A percentile compares a stretch with the other conserved stretches of the same genome.
Conservation (phyloP, 2,888 invertebrate genomes). For the Andrena bicolor region DNA sequence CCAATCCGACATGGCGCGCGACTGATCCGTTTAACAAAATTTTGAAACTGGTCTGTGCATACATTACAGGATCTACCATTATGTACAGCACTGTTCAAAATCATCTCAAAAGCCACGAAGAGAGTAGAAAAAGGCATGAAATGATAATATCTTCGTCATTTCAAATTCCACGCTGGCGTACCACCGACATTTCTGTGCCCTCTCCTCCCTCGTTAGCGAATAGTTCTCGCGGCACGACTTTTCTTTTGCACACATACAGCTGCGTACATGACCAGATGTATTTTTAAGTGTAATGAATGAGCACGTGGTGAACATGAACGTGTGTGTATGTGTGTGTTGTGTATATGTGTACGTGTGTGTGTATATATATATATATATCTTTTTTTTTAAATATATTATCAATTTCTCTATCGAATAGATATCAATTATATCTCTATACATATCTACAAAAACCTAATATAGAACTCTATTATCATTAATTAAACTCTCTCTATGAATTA, state of each 20-base stretch:
- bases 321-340: conserved; percentile 35
- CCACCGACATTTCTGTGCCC: conserved; percentile 44
- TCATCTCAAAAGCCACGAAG: conserved; percentile 78
- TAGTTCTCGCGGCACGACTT: conserved; percentile 46
- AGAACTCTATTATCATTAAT: conserved; percentile 83
- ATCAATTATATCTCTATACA: conserved; percentile 82
- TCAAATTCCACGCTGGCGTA: conserved; percentile 65
- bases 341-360: conserved; percentile 27
- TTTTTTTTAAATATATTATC: conserved; percentile 76
- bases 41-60: conserved; percentile 68
- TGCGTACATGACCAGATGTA: conserved; percentile 63
- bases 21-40: conserved; percentile 54
- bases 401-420: conserved; percentile 82
- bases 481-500: conserved; percentile 84
- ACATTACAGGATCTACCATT: conserved; percentile 69
- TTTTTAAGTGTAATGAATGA: conserved; percentile 53
- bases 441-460: conserved; percentile 84
- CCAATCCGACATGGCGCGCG: conserved; percentile 36
- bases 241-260: conserved; percentile 53
- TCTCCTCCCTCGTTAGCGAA: conserved; percentile 38
- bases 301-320: conserved; percentile 33
- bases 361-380: conserved; percentile 60
- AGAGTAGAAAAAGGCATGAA: conserved; percentile 82
- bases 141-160: conserved; percentile 67
- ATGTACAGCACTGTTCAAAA: conserved; percentile 77